Base-by-base conservation (phyloP, 1,140 invertebrate genomes). In the Drosophila sulfurigaster region DNA sequence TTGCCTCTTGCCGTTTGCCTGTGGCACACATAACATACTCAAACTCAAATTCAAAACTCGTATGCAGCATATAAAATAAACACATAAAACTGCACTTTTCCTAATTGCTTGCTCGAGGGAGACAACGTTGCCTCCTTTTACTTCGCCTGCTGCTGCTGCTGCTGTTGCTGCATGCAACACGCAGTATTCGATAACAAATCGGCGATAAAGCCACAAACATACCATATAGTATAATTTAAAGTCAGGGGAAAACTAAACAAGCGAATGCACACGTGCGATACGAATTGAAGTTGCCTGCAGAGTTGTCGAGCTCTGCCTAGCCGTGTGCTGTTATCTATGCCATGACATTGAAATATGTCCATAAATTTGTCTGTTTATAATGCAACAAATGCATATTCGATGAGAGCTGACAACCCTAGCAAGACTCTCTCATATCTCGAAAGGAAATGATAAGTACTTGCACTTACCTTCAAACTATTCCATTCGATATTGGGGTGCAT, bases 71-170 rank as follows among this genome's bases (percentile, higher is more conserved):
- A 38, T 49, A 49, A 85, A 85, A 89, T 81, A 88, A 89, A 85
- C 85, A 89, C 85, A 89, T 89, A 89, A 89, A 89, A 89, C 85
- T 89, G 85, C 85, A 89, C 85, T 89, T 68, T 78, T 81, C 80
- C 85, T 89, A 89, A 89, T 89, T 89, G 85, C 85, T 89, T 89
- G 85, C 85, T 72, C 51, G 45, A 59, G 85, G 81, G 83, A 81
- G 68, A 68, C 46, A 46, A 10, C 28, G 25, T 28, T 11, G 41
- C 16, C 35, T 38, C 52, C 13, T 16, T 16, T 6, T 30, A 5
- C 25, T 13, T 15, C 41, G 45, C 49, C 52, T 8, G n/a, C 32
- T 41, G n/a, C 7, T 32, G 30, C 30, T 32, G 30, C 0, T 32
- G 30, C 30, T 7, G 30, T 7, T 32, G 32, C 32, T 25, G 41